Evolutionary conservation across 1,140 invertebrate genomes (phyloP).

Genomic region (Vollenhovia emeryi): DNA sequence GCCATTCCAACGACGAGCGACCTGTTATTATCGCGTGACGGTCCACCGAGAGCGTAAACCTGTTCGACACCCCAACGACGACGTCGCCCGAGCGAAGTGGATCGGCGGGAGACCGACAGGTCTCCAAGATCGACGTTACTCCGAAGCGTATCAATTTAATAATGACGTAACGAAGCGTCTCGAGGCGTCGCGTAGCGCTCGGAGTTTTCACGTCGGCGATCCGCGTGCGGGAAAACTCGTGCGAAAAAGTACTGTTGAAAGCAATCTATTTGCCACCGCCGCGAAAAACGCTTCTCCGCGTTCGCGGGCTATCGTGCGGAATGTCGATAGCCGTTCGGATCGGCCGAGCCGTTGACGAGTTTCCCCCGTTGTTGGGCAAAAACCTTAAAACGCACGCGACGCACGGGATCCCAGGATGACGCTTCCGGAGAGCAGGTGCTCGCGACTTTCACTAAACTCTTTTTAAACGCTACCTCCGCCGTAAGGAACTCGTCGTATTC

Average conservation of each 20-base stretch:
- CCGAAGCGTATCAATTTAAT: not conserved
- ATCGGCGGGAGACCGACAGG: not conserved
- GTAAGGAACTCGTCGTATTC: slow-evolving; percentile 1
- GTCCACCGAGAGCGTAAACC: slow-evolving; percentile 72
- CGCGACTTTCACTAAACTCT: slow-evolving; percentile 63
- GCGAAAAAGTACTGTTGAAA: not conserved
- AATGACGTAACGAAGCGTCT: not conserved
- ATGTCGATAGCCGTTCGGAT: slow-evolving; percentile 34
- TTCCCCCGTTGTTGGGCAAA: slow-evolving; percentile 17
- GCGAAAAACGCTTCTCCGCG: not conserved
- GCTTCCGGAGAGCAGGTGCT: slow-evolving; percentile 64
- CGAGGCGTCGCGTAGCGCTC: not conserved
- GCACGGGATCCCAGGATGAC: slow-evolving; percentile 22
- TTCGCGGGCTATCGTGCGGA: not conserved
- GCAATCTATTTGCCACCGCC: not conserved
- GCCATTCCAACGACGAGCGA: slow-evolving; percentile 41
- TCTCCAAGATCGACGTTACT: not conserved
- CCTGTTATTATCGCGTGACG: slow-evolving; percentile 77
- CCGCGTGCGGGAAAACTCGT: not conserved
- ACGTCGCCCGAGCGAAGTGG: not conserved
- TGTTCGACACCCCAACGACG: slow-evolving; percentile 31
- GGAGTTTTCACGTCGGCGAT: not conserved
- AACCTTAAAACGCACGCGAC: slow-evolving; percentile 43
- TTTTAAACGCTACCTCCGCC: slow-evolving; percentile 41
- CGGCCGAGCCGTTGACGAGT: slow-evolving; percentile 14